Base-by-base conservation (phyloP, 2,113 vertebrate genomes). In the Antidorcas marsupialis region DNA sequence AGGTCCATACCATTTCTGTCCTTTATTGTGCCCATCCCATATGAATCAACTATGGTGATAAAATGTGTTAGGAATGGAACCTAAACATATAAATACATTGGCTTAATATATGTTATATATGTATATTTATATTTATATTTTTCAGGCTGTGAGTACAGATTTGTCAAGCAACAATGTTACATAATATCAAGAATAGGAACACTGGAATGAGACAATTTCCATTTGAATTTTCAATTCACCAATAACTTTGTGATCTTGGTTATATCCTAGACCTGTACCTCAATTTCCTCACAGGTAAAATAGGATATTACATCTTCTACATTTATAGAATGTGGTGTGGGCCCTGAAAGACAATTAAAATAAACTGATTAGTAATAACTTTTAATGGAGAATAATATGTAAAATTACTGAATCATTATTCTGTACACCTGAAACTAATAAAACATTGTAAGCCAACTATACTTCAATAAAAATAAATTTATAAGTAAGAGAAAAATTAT, bases 231-330 rank as follows among this genome's bases (percentile, higher is more conserved):
- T 95, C 5, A 94, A 52, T 84, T 53, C 25, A 36, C 27, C 67
- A 95, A 17, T 88, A 55, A 39, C 7, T 78, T 2, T 83, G 7
- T 52, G 30, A 64, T 74, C 67, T 83, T 45, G 0, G 12, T 8
- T 33, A 87, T 82, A 47, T 23, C 13, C 59, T 15, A 92, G 30
- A 4, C 53, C 8, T 97, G 52, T 95, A 25, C 83, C 14, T 97
- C 71, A 94, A 45, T 85, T 91, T 95, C 60, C 60, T 97, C 14
- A 94, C 94, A 21, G 97, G 5, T 85, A 91, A 89, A 97, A 62
- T 39, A 95, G 30, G 4, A 94, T 95, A 71, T 50, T 67, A 17
- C 27, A 82, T 67, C 36, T 94, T 96, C 59, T 90, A 81, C 15
- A 33, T 89, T 19, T 16, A 33, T 19, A 85, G 1, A 87, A 62